Evolutionary conservation across 2,797 vertebrate species (phyloP).

Genomic region (Cyclura pinguis): DNA sequence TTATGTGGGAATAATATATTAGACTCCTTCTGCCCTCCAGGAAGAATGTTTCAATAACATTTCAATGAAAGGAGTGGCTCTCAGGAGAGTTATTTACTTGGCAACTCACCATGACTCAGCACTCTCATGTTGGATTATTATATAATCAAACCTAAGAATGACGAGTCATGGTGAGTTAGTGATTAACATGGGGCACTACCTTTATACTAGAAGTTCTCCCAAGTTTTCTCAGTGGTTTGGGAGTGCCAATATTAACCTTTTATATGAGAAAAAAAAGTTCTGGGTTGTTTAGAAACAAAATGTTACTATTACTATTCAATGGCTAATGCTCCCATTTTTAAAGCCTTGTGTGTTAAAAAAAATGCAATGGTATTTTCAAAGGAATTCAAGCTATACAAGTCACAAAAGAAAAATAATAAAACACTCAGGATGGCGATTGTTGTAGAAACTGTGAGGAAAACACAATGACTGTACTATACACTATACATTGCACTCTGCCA

Average conservation of each 20-base stretch:
- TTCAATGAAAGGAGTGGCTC: not conserved
- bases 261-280: not conserved
- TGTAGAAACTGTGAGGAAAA: not conserved
- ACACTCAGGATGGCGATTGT: not conserved
- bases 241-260: not conserved
- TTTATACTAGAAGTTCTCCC: not conserved
- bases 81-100: not conserved
- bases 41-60: not conserved
- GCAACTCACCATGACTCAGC: not conserved
- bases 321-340: not conserved
- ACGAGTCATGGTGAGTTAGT: too few relatives aligned
- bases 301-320: not conserved
- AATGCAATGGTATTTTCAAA: not conserved
- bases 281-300: not conserved
- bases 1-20: not conserved
- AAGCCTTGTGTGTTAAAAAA: not conserved
- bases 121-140: not conserved
- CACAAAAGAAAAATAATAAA: not conserved
- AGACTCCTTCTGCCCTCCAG: not conserved
- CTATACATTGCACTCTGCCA: too few relatives aligned
- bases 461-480: too few relatives aligned
- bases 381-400: too few relatives aligned
- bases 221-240: not conserved
- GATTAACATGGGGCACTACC: not conserved
- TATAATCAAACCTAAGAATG: too few relatives aligned